Percentiles rank a stretch among this genome's conserved stretches.
phyloP scores from a whole-genome alignment of 2,888 invertebrate genomes.

The Ectobius pallidus region DNA sequence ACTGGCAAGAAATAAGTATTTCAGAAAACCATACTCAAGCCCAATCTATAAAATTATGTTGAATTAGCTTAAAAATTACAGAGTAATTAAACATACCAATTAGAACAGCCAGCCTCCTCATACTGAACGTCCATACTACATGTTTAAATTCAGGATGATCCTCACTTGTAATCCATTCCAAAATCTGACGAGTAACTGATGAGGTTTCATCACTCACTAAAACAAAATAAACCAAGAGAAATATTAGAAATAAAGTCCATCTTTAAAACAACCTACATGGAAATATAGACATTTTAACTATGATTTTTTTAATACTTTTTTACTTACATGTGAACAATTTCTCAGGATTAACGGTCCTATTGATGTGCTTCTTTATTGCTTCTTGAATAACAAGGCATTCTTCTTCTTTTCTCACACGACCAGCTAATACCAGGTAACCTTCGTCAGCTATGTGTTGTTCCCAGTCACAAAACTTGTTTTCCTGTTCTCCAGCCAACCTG shows the following conservation, averaged over 20 bases:
- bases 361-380: slow-evolving; percentile 79
- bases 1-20: too few species aligned
- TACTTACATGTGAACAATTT: slow-evolving; percentile 63
- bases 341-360: slow-evolving; percentile 71
- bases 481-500: slow-evolving; percentile 68
- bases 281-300: too few species aligned
- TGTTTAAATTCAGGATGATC: slow-evolving; percentile 66
- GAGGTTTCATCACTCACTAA: slow-evolving; percentile 64
- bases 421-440: slow-evolving; percentile 89
- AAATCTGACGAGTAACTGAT: slow-evolving; percentile 72
- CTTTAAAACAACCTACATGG: neutral
- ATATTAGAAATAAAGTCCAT: too few species aligned
- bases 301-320: too few species aligned
- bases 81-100: slow-evolving; percentile 56
- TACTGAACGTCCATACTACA: slow-evolving; percentile 94
- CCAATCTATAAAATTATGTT: too few species aligned
- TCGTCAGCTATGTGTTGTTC: slow-evolving; percentile 96
- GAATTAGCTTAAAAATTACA: too few species aligned
- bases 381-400: slow-evolving; percentile 83
- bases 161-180: slow-evolving; percentile 66
- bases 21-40: too few species aligned
- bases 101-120: slow-evolving; percentile 72
- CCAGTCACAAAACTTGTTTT: slow-evolving; percentile 84
- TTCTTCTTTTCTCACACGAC: slow-evolving; percentile 83
- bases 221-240: slow-evolving; percentile 34